These are phyloP conservation scores for Anarhynchus alexandrinus DNA, from an alignment of 2,113 vertebrate species.

Conservation along the genomic window DNA sequence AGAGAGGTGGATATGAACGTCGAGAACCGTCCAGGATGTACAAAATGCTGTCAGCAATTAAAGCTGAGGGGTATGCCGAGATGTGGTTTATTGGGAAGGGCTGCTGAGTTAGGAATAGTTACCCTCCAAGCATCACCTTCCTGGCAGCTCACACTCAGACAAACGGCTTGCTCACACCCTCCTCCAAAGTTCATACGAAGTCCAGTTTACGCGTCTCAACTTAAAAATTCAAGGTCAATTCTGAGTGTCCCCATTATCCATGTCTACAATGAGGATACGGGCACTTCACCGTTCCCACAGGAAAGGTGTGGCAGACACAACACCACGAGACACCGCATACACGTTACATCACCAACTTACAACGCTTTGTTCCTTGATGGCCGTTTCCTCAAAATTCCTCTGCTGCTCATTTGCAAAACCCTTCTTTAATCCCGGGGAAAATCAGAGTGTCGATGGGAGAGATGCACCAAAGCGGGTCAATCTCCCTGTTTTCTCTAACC, in stretches of 20 bases:
- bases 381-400: background rate
- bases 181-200: background rate
- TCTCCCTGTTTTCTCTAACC: background rate
- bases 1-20: background rate
- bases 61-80: background rate
- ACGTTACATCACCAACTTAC: accelerated
- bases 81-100: background rate
- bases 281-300: background rate
- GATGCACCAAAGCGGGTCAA: background rate
- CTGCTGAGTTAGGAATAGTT: background rate
- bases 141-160: background rate
- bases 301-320: background rate
- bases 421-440: background rate
- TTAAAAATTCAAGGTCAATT: background rate
- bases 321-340: background rate
- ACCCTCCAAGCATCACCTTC: background rate
- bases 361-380: accelerated
- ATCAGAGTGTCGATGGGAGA: background rate
- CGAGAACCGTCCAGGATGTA: accelerated
- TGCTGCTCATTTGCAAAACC: background rate
- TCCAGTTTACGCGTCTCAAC: background rate
- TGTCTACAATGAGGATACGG: accelerated
- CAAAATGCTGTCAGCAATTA: background rate
- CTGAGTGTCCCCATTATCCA: background rate
- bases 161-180: background rate